Base-by-base conservation (phyloP, 92 coral and sea anemone genomes). In the Palythoa heliodiscus region DNA sequence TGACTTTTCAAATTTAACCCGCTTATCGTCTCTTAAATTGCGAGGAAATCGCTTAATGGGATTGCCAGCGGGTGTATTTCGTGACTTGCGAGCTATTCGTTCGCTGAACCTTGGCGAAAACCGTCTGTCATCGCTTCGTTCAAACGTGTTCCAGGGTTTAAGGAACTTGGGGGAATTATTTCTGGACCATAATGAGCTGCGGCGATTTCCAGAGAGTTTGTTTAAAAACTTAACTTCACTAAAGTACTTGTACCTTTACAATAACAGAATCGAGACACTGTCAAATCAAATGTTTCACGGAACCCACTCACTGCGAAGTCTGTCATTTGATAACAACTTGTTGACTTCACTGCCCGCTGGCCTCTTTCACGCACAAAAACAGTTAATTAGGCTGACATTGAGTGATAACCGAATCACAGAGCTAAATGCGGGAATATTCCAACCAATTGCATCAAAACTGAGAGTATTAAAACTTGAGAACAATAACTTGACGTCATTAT, bases 51-150 rank as follows among this genome's bases (percentile, higher is more conserved):
- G 68, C 76, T 89, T 96, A 76, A 87, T 83, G 43, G 90, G 89
- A 85, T 91, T 96, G 78, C 97, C 98, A 5, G 85, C 73, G 83
- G 83, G 86, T 16, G 91, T 92, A 40, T 96, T 96, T 87, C 95
- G 96, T 89, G 99, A 93, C 92, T 83, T 96, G 38, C 77, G 72
- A 8, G 77, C 68, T 11, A 72, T 96, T 37, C 87, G 87, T 60
- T 94, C 99, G 48, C 87, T 96, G 43, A 92, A 96, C 90, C 85
- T 92, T 39, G 95, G 93, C 52, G 85, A 77, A 73, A 96, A 96
- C 87, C 89, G 71, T 86, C 85, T 96, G 83, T 87, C 94, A 70
- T 29, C 88, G 66, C 91, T 96, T 52, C 93, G 98, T 11, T 89
- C 93, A 67, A 87, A 89, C 72, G 77, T 94, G 16, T 95, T 96